Evolutionary conservation across 2,113 vertebrate species (phyloP).

Genomic region (Hystrix cristata): DNA sequence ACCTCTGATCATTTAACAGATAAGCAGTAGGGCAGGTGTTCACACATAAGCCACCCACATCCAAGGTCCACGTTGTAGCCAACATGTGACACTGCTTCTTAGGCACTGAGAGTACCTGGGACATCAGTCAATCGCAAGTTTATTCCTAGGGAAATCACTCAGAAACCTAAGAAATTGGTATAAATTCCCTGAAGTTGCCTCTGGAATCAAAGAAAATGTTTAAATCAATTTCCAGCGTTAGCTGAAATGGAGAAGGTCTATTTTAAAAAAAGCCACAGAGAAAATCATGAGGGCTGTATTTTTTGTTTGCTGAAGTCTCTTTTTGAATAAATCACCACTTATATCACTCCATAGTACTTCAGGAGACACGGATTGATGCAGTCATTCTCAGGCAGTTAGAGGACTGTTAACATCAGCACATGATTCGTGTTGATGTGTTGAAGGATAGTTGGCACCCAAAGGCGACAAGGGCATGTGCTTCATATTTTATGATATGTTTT

Average conservation of each 20-base stretch:
- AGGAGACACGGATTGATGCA: background rate
- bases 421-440: background rate
- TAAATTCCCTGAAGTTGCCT: background rate
- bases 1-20: background rate
- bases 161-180: background rate
- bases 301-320: background rate
- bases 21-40: background rate
- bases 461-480: slow-evolving; percentile 27
- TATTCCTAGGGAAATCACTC: background rate
- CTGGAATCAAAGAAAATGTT: slow-evolving; percentile 45
- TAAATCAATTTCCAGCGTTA: slow-evolving; percentile 39
- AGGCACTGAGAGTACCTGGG: background rate
- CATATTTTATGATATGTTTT: slow-evolving; percentile 64
- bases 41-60: background rate
- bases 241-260: slow-evolving; percentile 16
- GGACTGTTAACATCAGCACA: background rate
- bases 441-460: slow-evolving; percentile 58
- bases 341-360: background rate
- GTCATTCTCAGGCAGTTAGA: slow-evolving; percentile 13
- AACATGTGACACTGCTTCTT: background rate
- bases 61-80: background rate
- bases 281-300: background rate
- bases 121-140: background rate
- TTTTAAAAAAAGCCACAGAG: slow-evolving; percentile 52
- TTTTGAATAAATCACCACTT: slow-evolving; percentile 51